A percentile compares a stretch with the other conserved stretches of the same genome.
These are phyloP conservation scores for Cheilosia impressa DNA, from an alignment of 2,888 invertebrate genomes.

Conservation along the genomic window DNA sequence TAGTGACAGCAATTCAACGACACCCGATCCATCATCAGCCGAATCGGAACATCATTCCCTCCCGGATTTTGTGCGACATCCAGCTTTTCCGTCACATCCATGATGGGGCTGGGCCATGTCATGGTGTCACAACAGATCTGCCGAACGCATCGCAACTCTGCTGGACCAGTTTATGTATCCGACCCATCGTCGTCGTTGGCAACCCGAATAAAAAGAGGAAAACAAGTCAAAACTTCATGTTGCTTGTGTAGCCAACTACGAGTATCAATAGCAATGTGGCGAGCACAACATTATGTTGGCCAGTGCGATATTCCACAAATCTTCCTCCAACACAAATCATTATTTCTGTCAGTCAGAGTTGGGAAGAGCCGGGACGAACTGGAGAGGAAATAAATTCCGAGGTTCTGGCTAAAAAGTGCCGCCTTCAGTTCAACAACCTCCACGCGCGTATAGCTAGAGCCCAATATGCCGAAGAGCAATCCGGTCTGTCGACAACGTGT, in stretches of 20 bases:
- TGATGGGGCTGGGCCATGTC: conserved; percentile 25
- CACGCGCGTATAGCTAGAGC: conserved; percentile 32
- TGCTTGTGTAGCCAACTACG: conserved; percentile 12
- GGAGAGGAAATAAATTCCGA: conserved; percentile 56
- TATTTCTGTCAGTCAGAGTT: conserved; percentile 58
- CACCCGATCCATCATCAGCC: conserved; percentile 45
- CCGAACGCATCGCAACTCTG: conserved; percentile 54
- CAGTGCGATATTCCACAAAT: conserved; percentile 51
- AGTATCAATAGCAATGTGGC: conserved; percentile 29
- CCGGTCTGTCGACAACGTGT: conserved; percentile 59
- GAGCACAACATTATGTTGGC: conserved; percentile 41
- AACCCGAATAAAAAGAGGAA: conserved; percentile 8
- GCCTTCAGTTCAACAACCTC: conserved; percentile 67
- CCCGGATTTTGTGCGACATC: conserved; percentile 9
- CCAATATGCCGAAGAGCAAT: conserved; percentile 69
- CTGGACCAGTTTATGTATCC: conserved; percentile 42
- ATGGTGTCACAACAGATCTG: conserved; percentile 64
- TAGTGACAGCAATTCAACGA: conserved; percentile 19
- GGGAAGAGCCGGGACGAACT: conserved; percentile 32
- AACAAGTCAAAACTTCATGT: conserved; percentile 33
- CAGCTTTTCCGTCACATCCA: conserved; percentile 8
- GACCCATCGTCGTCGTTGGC: conserved; percentile 1
- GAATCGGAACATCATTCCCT: conserved; percentile 27
- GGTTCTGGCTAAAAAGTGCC: conserved; percentile 64
- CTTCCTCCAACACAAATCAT: conserved; percentile 70